Conservation (phyloP, 2,113 vertebrate species). For the Saguinus midas region DNA sequence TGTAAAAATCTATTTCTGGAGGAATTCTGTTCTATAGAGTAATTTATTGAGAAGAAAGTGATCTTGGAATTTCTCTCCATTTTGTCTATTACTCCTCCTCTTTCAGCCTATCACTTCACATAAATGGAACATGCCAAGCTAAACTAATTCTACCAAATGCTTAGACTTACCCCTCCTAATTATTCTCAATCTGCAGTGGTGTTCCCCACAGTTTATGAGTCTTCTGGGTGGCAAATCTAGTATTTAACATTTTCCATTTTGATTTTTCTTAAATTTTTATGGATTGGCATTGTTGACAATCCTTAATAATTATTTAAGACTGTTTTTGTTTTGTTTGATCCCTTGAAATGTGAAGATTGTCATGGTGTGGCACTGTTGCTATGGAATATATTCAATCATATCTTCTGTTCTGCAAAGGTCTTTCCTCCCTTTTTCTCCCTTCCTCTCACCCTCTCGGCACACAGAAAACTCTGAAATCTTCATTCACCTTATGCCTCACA, state of each 20-base stretch:
- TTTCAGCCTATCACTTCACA: background rate
- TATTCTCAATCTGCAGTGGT: background rate
- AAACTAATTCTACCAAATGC: background rate
- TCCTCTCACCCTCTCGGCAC: background rate
- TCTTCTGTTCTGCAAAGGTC: background rate
- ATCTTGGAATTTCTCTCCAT: background rate
- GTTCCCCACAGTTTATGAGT: background rate
- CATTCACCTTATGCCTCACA: background rate
- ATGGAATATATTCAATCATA: background rate
- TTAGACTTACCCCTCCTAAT: background rate
- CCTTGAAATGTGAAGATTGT: background rate
- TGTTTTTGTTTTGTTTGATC: background rate
- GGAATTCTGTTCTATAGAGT: conserved; percentile 24
- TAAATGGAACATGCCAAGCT: background rate
- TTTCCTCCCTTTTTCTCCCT: background rate
- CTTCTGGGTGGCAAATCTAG: background rate
- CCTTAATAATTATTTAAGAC: background rate
- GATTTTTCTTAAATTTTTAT: background rate
- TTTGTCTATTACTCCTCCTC: background rate
- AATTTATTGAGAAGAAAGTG: background rate
- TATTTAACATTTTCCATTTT: background rate
- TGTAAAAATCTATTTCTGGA: background rate
- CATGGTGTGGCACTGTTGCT: background rate
- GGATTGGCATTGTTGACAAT: background rate
- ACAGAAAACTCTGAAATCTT: background rate